Base-by-base conservation (phyloP, 2,888 invertebrate genomes). In the Aphodius granarius region DNA sequence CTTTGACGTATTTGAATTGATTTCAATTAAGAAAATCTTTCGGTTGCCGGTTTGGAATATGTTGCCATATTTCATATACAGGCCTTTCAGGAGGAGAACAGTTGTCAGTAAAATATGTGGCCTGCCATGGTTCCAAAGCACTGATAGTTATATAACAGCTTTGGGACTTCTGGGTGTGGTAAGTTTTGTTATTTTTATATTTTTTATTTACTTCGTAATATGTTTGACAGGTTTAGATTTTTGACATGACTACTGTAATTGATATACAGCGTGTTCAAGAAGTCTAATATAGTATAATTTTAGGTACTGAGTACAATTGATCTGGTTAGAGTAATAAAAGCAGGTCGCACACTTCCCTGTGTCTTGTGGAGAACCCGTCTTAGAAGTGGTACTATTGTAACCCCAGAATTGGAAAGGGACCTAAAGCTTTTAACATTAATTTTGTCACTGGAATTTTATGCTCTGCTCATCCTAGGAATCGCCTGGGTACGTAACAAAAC, bases 131-230 rank as follows among this genome's bases (percentile, higher is more conserved):
- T 78, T 86, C 17, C 79, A 80, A 63, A 80, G 83, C 62, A 83
- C 84, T n/a, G 81, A 81, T 4, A 75, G 82, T 72, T 86, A 87
- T 78, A 84, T 85, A 2, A 81, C 79, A 13, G 75, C 85, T 72
- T 80, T 87, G 74, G 86, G 86, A 22, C 63, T 85, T 71, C 78
- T 86, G n/a, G 86, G 86, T 78, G 81, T 85, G 80, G 86, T 86
- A 83, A 82, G 81, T 82, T 20, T 21, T 21, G 13, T 16, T 2
- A 66, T 66, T 19, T 18, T 66, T 17, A 2, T 16, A 3, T 16
- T 16, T n/a, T n/a, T n/a, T 16, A 63, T 16, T 16, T 16, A 63
- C n/a, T 9, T 62, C n/a, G 9, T 13, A 62, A 62, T 62, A 62
- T 13, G n/a, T 65, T 65, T 65, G 19, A 65, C 19, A 18, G 9